phyloP scores from a whole-genome alignment of 2,888 invertebrate species.

The Megastigmus dorsalis region DNA sequence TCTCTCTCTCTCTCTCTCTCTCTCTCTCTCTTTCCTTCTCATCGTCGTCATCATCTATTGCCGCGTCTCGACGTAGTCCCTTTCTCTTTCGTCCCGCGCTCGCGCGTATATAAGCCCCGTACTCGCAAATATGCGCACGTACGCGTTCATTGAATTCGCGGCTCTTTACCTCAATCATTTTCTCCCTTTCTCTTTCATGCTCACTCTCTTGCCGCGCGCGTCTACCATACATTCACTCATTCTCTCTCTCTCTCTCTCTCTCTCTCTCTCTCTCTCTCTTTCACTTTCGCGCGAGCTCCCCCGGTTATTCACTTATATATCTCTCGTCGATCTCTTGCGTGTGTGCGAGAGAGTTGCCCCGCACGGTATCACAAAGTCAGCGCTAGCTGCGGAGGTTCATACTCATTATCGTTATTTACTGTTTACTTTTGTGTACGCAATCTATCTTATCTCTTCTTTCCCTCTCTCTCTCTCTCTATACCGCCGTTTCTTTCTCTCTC shows the following conservation, averaged over 20 bases:
- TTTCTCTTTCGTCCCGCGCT: too few relatives aligned
- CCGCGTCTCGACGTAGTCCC: constrained; percentile 38
- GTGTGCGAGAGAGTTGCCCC: neutral
- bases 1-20: too few relatives aligned
- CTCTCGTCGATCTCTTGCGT: neutral
- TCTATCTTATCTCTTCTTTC: constrained; percentile 10
- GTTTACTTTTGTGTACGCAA: constrained; percentile 11
- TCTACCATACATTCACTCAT: constrained; percentile 10
- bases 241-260: too few relatives aligned
- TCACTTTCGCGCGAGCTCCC: too few relatives aligned
- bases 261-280: too few relatives aligned
- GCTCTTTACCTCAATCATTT: constrained; percentile 29
- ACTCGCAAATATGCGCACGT: constrained; percentile 35
- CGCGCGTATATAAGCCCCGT: too few relatives aligned
- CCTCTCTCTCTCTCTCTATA: neutral
- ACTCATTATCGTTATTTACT: constrained; percentile 21
- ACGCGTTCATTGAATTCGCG: constrained; percentile 30
- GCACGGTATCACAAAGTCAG: too few relatives aligned
- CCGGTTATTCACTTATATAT: constrained; percentile 21
- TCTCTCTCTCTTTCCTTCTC: constrained; percentile 48
- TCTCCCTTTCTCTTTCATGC: constrained; percentile 50
- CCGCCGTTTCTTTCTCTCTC: too few relatives aligned
- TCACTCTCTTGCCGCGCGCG: constrained; percentile 6
- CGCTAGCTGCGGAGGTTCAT: neutral
- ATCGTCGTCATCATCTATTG: constrained; percentile 27